Conservation (phyloP, 2,113 vertebrate species). For the Recurvirostra avosetta region DNA sequence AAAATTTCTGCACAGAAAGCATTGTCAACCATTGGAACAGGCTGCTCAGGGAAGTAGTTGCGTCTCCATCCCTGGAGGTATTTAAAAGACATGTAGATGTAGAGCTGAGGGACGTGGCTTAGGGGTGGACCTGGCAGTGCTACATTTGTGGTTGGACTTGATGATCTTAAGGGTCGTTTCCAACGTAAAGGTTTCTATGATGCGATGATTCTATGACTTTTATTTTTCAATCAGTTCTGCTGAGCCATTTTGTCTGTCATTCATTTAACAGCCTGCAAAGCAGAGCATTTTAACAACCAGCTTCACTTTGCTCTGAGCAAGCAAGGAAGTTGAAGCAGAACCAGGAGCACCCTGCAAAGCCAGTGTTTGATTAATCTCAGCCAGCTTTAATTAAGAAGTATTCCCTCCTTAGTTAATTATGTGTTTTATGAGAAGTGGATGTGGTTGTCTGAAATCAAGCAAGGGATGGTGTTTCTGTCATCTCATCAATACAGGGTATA, state of each 20-base stretch:
- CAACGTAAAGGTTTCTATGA: background rate
- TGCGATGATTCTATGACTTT: background rate
- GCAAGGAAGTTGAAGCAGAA: background rate
- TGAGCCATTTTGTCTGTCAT: background rate
- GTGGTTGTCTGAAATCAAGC: background rate
- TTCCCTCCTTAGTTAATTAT: background rate
- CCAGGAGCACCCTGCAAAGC: background rate
- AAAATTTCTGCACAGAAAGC: background rate
- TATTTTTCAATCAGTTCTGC: background rate
- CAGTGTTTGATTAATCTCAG: background rate
- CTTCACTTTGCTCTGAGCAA: background rate
- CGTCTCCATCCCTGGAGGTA: background rate
- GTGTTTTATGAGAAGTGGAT: constrained; percentile 9
- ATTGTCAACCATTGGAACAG: background rate
- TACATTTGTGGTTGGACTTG: background rate
- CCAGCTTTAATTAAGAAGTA: background rate
- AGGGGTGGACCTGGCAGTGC: background rate
- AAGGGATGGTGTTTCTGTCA: background rate
- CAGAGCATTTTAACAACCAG: background rate
- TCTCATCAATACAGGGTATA: background rate
- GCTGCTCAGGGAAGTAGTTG: background rate
- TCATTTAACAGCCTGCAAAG: background rate
- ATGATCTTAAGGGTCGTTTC: background rate
- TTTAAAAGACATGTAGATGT: background rate
- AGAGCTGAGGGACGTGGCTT: background rate